A percentile compares a stretch with the other conserved stretches of the same genome.
These are phyloP conservation scores for Pseudomyrmex cubaensis DNA, from an alignment of 1,140 invertebrate genomes.

Conservation along the genomic window DNA sequence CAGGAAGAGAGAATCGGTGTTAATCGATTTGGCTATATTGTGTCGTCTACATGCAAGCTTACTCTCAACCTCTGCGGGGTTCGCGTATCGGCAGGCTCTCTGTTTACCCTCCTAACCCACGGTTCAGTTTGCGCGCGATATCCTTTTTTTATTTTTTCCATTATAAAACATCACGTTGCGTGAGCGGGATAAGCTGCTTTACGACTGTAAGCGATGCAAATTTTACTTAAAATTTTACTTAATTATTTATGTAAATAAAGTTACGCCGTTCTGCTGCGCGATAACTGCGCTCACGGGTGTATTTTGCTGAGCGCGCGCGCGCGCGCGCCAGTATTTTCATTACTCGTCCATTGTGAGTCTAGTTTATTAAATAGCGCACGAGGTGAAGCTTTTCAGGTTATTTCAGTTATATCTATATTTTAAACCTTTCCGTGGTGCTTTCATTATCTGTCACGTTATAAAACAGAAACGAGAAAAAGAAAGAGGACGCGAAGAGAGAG, in stretches of 20 bases:
- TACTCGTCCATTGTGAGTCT: neutral
- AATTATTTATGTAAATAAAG: slow-evolving; percentile 22
- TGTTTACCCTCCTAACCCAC: neutral
- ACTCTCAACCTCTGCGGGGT: slow-evolving; percentile 30
- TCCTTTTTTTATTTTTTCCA: neutral
- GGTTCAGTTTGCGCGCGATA: slow-evolving; percentile 2
- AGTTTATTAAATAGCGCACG: slow-evolving; percentile 1
- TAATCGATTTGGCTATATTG: slow-evolving; percentile 48
- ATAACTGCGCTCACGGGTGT: neutral
- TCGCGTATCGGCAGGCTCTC: slow-evolving; percentile 15
- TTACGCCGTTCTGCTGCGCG: neutral
- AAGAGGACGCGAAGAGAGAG: neutral
- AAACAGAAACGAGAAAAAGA: neutral
- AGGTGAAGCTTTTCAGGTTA: neutral
- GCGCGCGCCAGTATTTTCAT: slow-evolving; percentile 13
- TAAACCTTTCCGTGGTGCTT: slow-evolving; percentile 24
- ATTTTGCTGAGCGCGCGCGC: too few relatives aligned
- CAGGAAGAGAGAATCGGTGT: slow-evolving; percentile 4
- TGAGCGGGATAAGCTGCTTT: neutral
- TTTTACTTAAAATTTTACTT: neutral
- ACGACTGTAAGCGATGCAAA: neutral
- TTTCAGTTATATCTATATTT: slow-evolving; percentile 24
- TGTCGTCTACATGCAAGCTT: slow-evolving; percentile 33
- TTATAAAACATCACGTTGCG: neutral
- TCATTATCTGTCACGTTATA: neutral